A percentile compares a stretch with the other conserved stretches of the same genome.
Conservation (phyloP, 1,140 invertebrate genomes). For the Halyomorpha halys region DNA sequence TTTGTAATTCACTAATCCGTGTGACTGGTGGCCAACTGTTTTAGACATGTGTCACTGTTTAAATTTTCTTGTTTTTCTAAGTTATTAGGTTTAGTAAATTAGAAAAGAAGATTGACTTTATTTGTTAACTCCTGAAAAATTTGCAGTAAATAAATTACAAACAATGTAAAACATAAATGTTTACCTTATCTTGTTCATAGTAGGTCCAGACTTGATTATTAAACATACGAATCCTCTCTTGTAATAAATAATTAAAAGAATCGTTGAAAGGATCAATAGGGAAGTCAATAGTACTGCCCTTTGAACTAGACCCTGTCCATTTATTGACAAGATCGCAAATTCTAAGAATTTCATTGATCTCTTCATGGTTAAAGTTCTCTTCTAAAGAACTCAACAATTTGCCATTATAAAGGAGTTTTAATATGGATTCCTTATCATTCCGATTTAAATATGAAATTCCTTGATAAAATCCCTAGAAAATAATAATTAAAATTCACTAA, state of each 20-base stretch:
- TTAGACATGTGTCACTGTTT: too few species aligned
- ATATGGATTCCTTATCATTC: slow-evolving; percentile 5
- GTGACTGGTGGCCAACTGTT: too few species aligned
- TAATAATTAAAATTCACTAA: slow-evolving; percentile 20
- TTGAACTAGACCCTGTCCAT: slow-evolving; percentile 7
- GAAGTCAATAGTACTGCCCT: slow-evolving; percentile 10
- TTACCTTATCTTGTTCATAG: background rate
- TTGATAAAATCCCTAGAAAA: slow-evolving; percentile 50
- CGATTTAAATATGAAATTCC: slow-evolving; percentile 31
- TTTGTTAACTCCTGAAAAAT: too few species aligned
- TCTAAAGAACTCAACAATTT: background rate
- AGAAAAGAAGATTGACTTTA: too few species aligned
- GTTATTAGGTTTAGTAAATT: too few species aligned
- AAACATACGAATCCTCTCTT: background rate
- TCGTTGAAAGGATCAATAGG: background rate
- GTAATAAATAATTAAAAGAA: slow-evolving; percentile 2
- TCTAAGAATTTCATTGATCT: background rate
- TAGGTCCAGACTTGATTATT: background rate
- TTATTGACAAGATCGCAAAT: background rate
- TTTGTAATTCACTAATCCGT: too few species aligned
- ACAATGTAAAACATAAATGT: background rate
- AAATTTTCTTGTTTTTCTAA: too few species aligned
- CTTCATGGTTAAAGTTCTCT: slow-evolving; percentile 28
- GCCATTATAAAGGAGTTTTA: slow-evolving; percentile 4
- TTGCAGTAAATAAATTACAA: too few species aligned